Evolutionary conservation across 2,797 vertebrate species (phyloP).

Genomic region (Hafferia zeledoni): DNA sequence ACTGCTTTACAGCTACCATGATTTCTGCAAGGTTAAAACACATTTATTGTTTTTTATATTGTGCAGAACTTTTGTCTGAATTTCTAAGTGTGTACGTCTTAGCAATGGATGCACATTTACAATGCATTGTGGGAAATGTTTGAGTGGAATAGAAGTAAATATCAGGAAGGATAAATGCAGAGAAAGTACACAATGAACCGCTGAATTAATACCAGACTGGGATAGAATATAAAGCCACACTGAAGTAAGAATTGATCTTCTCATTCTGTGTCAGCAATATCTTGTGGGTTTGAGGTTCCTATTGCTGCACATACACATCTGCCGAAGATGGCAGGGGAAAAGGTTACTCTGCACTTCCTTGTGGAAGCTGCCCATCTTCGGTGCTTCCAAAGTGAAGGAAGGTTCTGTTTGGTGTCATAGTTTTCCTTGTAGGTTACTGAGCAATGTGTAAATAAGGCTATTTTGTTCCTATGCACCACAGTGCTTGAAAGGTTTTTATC

Average conservation of each 20-base stretch:
- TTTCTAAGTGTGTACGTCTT: not conserved
- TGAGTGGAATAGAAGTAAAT: not conserved
- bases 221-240: not conserved
- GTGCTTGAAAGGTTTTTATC: not conserved
- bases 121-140: rapidly evolving
- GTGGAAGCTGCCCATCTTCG: not conserved
- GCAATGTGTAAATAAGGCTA: not conserved
- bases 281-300: not conserved
- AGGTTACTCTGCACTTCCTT: rapidly evolving
- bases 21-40: not conserved
- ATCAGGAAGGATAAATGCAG: not conserved
- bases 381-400: not conserved
- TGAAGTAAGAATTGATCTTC: not conserved
- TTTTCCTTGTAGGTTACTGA: not conserved
- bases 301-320: not conserved
- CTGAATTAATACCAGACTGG: not conserved
- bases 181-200: not conserved
- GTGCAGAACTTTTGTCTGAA: not conserved
- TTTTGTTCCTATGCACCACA: not conserved
- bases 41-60: not conserved
- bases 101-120: not conserved
- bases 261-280: not conserved
- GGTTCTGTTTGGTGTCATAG: not conserved
- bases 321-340: not conserved
- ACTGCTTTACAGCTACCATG: not conserved